These are phyloP conservation scores for Ictidomys tridecemlineatus DNA, from an alignment of 2,113 vertebrate species.

Conservation along the genomic window DNA sequence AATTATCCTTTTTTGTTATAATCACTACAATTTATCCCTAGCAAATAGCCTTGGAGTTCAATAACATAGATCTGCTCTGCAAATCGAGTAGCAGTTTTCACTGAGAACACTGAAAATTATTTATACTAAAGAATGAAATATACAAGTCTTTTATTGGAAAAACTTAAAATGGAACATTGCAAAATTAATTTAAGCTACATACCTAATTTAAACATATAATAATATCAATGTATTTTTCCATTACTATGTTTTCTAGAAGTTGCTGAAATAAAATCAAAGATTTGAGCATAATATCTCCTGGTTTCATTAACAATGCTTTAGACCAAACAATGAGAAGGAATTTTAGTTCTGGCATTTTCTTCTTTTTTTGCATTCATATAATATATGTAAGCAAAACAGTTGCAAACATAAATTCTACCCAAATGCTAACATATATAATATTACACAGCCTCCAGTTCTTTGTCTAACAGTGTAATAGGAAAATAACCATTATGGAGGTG, in stretches of 20 bases:
- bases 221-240: conserved; percentile 20
- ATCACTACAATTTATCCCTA: background rate
- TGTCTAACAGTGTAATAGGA: background rate
- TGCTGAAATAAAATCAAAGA: conserved; percentile 60
- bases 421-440: background rate
- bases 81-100: conserved; percentile 36
- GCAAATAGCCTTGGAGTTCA: conserved; percentile 40
- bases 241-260: conserved; percentile 55
- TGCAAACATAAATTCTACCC: background rate
- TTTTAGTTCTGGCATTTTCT: background rate
- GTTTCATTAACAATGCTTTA: conserved; percentile 31
- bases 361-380: background rate
- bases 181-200: conserved; percentile 52
- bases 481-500: background rate
- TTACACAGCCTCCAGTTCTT: background rate
- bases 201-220: conserved; percentile 58
- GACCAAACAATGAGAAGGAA: conserved; percentile 8
- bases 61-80: conserved; percentile 57
- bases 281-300: conserved; percentile 1
- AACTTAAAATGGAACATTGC: conserved; percentile 43
- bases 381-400: background rate
- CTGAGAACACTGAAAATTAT: background rate
- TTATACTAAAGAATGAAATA: conserved; percentile 35
- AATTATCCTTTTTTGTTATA: background rate
- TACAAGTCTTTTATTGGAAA: conserved; percentile 27